Evolutionary conservation across 2,113 vertebrate species (phyloP).

Genomic region (Chloropsis hardwickii): DNA sequence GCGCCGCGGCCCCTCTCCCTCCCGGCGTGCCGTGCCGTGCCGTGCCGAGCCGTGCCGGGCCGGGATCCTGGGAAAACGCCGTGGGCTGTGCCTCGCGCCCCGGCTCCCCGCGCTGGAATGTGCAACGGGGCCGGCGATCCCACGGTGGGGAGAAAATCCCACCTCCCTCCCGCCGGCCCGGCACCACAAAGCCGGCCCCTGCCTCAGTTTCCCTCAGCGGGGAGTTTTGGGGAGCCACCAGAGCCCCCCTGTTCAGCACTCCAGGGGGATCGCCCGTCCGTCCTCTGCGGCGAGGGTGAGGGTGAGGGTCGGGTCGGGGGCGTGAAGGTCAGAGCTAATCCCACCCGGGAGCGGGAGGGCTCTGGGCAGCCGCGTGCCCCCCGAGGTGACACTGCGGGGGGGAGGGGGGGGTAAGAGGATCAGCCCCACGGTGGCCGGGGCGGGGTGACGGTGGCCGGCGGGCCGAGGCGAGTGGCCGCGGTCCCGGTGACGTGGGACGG

Average conservation of each 20-base stretch:
- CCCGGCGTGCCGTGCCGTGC: neutral
- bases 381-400: neutral
- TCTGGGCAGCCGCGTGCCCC: neutral
- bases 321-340: slow-evolving; percentile 14
- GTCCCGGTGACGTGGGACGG: neutral
- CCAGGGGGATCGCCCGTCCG: accelerated
- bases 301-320: neutral
- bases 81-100: neutral
- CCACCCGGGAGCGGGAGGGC: neutral
- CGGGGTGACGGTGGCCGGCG: neutral
- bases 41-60: neutral
- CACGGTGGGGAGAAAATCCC: neutral
- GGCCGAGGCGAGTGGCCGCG: neutral
- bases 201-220: neutral
- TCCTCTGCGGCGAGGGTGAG: neutral
- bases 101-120: neutral
- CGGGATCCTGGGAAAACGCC: neutral
- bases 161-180: neutral
- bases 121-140: neutral
- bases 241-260: neutral
- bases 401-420: slow-evolving; percentile 6
- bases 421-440: neutral
- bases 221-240: neutral
- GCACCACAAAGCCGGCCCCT: neutral
- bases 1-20: neutral